A percentile compares a stretch with the other conserved stretches of the same genome.
phyloP scores from a whole-genome alignment of 1,140 invertebrate species.

The Saccostrea cuccullata region DNA sequence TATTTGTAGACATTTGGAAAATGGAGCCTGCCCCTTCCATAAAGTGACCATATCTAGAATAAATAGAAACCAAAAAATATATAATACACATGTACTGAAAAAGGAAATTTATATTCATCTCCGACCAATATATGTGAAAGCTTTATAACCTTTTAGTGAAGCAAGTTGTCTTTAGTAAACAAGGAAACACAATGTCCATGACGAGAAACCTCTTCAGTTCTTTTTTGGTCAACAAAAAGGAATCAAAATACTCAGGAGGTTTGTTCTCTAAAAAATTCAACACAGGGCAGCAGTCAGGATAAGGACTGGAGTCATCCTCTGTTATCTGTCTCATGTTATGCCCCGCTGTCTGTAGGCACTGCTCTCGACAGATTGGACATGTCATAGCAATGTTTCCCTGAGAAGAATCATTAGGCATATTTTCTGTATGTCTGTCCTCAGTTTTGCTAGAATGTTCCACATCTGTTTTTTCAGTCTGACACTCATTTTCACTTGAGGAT shows the following conservation, averaged over 20 bases:
- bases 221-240: constrained; percentile 84
- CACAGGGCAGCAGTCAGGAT: constrained; percentile 59
- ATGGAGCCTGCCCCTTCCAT: constrained; percentile 94
- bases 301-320: constrained; percentile 51
- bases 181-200: constrained; percentile 89
- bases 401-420: not conserved
- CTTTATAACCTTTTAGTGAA: constrained; percentile 85
- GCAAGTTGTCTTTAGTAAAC: constrained; percentile 89
- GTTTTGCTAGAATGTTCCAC: not conserved
- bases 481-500: not conserved
- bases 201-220: constrained; percentile 84
- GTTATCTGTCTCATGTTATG: constrained; percentile 66
- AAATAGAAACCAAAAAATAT: too few species aligned
- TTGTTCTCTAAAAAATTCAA: constrained; percentile 68
- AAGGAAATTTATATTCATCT: not conserved
- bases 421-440: not conserved
- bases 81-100: too few species aligned
- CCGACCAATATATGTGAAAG: not conserved
- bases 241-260: constrained; percentile 68
- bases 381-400: not conserved
- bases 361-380: not conserved
- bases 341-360: constrained; percentile 53
- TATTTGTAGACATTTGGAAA: constrained; percentile 74
- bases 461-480: not conserved
- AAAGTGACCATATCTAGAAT: constrained; percentile 88